Conservation (phyloP, 2,113 vertebrate genomes). For the Nerophis ophidion region DNA sequence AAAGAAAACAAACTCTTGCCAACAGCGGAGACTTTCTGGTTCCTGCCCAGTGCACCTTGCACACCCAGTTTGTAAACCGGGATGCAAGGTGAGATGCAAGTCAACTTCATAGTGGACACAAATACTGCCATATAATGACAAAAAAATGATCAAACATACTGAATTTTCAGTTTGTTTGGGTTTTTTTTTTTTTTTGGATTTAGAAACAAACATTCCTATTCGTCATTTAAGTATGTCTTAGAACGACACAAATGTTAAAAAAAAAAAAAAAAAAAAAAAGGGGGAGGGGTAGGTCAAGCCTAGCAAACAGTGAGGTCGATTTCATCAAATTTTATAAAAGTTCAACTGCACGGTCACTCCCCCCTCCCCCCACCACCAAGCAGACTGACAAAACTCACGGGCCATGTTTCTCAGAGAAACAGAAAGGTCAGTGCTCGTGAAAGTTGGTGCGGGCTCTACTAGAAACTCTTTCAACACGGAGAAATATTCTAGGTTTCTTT, state of each 20-base stretch:
- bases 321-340: conserved; percentile 52
- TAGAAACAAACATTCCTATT: conserved; percentile 64
- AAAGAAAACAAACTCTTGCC: conserved; percentile 31
- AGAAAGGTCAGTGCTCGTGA: conserved; percentile 49
- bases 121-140: conserved; percentile 57
- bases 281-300: conserved; percentile 19
- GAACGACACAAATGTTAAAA: conserved; percentile 56
- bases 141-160: conserved; percentile 43
- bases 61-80: conserved; percentile 37
- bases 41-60: conserved; percentile 54
- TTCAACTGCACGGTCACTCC: conserved; percentile 46
- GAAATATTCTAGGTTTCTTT: conserved; percentile 63
- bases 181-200: conserved; percentile 14
- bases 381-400: conserved; percentile 40
- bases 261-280: neutral
- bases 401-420: conserved; percentile 51
- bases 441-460: conserved; percentile 35
- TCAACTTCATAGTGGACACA: conserved; percentile 40
- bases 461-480: conserved; percentile 58
- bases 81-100: conserved; percentile 32
- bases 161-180: conserved; percentile 41
- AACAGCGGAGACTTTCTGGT: conserved; percentile 62
- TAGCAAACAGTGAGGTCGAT: conserved; percentile 37
- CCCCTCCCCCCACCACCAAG: conserved; percentile 22
- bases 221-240: conserved; percentile 61